These are phyloP conservation scores for Eristalis intricaria DNA, from an alignment of 2,888 invertebrate species.

Conservation along the genomic window DNA sequence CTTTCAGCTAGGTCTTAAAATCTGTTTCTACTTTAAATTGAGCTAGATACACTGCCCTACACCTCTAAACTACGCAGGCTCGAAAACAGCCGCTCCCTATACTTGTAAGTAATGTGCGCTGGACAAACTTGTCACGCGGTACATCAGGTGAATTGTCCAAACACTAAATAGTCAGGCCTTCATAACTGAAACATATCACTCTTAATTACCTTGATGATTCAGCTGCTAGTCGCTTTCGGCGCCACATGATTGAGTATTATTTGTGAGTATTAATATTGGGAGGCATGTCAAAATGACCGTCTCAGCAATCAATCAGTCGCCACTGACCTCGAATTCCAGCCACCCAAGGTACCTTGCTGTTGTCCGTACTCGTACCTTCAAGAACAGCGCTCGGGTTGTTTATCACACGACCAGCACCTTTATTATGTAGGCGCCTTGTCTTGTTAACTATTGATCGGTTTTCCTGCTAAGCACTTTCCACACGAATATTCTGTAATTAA, in stretches of 20 bases:
- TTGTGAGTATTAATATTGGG: neutral
- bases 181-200: neutral
- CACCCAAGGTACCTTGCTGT: neutral
- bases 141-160: neutral
- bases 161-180: neutral
- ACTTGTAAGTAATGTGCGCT: too few species aligned
- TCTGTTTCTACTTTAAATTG: too few species aligned
- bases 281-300: neutral
- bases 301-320: slow-evolving; percentile 3
- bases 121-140: too few species aligned
- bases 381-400: slow-evolving; percentile 7
- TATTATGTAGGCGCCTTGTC: slow-evolving; percentile 29
- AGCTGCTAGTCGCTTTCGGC: neutral
- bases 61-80: too few species aligned
- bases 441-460: slow-evolving; percentile 13
- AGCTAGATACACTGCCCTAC: too few species aligned
- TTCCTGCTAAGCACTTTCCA: slow-evolving; percentile 17
- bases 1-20: too few species aligned
- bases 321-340: neutral
- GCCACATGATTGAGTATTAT: neutral
- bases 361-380: neutral
- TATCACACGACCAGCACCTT: slow-evolving; percentile 34
- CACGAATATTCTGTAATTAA: slow-evolving; percentile 40
- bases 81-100: too few species aligned
- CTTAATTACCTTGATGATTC: neutral